Base-by-base conservation (phyloP, 23 tunicate genomes). In the Trididemnum clinides region DNA sequence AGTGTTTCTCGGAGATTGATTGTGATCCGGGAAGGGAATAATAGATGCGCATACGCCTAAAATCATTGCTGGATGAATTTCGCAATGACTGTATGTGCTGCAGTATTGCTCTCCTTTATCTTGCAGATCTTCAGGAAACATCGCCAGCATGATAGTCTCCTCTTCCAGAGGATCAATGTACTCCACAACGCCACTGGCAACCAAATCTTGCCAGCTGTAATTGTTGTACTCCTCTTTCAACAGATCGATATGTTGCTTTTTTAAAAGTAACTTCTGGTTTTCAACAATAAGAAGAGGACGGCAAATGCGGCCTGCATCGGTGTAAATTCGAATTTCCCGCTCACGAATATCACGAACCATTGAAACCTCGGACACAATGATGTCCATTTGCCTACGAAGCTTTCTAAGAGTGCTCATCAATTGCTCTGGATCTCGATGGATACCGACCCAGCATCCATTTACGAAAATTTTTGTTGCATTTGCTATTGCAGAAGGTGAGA, bases 371-470 rank as follows among this genome's bases (percentile, higher is more conserved):
- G 99, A 97, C 38, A 97, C 99, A 64, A 97, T 97, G 64, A 97
- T 90, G 49, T 97, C 99, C 99, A 97, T 97, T 54, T 97, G 95
- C 7, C 99, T 74, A 57, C 99, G 88, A 0, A 97, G 91, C 64
- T 97, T 97, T 66, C 99, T 49, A 33, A 97, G 78, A 18, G 99
- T 97, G 66, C 58, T 88, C 99, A 97, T 97, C 82, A 97, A 51
- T 38, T 97, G 99, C 36, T 97, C 99, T 19, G 99, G 99, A 76
- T 97, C 99, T 1, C 92, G 87, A 77, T 97, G 99, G 18, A 97
- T 97, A 3, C 99, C 99, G 15, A 97, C 99, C 99, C 99, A 97
- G 77, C 99, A 97, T 27, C 99, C 99, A 74, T 97, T 97, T 58
- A 97, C 99, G 72, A 97, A 97, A 35, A 97, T 92, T 72, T 97